Evolutionary conservation across 2,113 vertebrate species (phyloP).

Genomic region (Centrocercus urophasianus): DNA sequence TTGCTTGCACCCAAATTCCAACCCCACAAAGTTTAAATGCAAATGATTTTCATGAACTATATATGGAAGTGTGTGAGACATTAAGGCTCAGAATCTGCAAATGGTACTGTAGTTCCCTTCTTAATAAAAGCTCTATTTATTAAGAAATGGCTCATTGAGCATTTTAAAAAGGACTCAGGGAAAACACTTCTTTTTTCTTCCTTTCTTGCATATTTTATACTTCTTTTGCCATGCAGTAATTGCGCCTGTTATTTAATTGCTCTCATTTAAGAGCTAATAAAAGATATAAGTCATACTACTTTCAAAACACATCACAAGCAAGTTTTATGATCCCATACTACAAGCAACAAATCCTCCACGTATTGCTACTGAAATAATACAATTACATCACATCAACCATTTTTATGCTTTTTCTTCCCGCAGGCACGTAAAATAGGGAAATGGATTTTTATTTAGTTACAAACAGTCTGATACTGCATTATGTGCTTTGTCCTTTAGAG

Average conservation of each 20-base stretch:
- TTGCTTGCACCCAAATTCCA: neutral
- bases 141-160: neutral
- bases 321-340: neutral
- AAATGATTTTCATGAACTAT: neutral
- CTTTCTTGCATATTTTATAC: conserved; percentile 37
- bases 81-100: neutral
- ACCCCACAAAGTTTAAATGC: neutral
- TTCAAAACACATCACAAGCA: neutral
- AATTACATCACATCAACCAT: conserved; percentile 53
- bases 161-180: conserved; percentile 17
- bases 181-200: neutral
- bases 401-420: conserved; percentile 14
- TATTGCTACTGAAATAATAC: conserved; percentile 29
- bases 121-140: conserved; percentile 26
- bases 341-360: conserved; percentile 7
- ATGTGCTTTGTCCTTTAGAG: conserved; percentile 4
- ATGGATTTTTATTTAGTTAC: conserved; percentile 12
- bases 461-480: neutral
- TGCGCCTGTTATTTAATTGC: conserved; percentile 48
- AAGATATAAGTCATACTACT: conserved; percentile 16
- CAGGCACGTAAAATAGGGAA: conserved; percentile 3
- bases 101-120: neutral
- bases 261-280: conserved; percentile 55
- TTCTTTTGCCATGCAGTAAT: neutral
- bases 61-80: neutral